Evolutionary conservation across 2,113 vertebrate genomes (phyloP).

Genomic region (Limnothrissa miodon): DNA sequence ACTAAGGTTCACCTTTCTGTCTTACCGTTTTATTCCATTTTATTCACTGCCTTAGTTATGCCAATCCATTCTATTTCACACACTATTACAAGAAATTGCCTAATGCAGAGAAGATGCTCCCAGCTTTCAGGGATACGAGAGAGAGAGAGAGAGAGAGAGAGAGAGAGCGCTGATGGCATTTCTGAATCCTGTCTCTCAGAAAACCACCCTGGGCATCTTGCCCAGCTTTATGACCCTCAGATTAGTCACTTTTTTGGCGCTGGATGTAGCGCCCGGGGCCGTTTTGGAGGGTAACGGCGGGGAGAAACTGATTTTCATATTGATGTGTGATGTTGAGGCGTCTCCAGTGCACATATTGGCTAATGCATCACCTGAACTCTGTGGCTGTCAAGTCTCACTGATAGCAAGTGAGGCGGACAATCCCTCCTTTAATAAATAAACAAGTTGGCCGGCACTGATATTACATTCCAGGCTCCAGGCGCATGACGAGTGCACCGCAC

Average conservation of each 20-base stretch:
- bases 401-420: slow-evolving; percentile 70
- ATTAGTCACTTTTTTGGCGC: slow-evolving; percentile 73
- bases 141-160: slow-evolving; percentile 16
- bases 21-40: slow-evolving; percentile 41
- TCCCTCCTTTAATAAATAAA: slow-evolving; percentile 74
- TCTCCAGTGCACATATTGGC: slow-evolving; percentile 75
- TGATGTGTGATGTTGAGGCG: slow-evolving; percentile 72
- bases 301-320: slow-evolving; percentile 76
- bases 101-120: slow-evolving; percentile 61
- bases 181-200: slow-evolving; percentile 66
- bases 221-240: slow-evolving; percentile 74
- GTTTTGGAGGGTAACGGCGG: slow-evolving; percentile 59
- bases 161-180: slow-evolving; percentile 64
- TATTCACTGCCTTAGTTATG: slow-evolving; percentile 54
- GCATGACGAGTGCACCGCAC: slow-evolving; percentile 26
- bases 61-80: slow-evolving; percentile 68
- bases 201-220: slow-evolving; percentile 64
- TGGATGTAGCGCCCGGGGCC: slow-evolving; percentile 67
- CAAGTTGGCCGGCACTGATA: slow-evolving; percentile 57
- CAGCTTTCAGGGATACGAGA: slow-evolving; percentile 58
- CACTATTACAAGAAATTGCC: slow-evolving; percentile 71
- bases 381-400: slow-evolving; percentile 73
- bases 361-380: slow-evolving; percentile 76
- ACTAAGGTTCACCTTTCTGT: slow-evolving; percentile 71
- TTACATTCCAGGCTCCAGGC: slow-evolving; percentile 54